Conservation (phyloP, 2,888 invertebrate species). For the Leptopilina drosophilae region DNA sequence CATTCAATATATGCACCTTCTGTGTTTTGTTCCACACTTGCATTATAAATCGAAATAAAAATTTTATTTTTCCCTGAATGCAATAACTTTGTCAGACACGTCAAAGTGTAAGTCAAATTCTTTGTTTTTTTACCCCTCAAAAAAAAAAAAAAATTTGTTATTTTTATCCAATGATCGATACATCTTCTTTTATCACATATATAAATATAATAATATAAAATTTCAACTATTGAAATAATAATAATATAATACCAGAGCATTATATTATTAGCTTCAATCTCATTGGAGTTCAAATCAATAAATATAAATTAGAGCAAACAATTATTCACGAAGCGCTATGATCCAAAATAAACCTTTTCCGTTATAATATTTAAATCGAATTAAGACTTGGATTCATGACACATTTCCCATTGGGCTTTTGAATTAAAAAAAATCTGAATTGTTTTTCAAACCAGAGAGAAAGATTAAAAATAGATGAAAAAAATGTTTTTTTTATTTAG, state of each 20-base stretch:
- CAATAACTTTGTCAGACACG: conserved; percentile 5
- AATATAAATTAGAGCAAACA: no score
- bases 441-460: no score
- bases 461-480: no score
- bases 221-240: no score
- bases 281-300: no score
- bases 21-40: conserved; percentile 5
- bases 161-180: not conserved
- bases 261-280: no score
- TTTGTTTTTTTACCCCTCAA: not conserved
- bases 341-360: no score
- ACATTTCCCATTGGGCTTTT: not conserved
- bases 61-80: conserved; percentile 4
- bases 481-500: no score
- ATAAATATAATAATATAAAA: no score
- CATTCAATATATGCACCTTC: conserved; percentile 14
- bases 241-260: no score
- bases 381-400: not conserved
- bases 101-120: not conserved
- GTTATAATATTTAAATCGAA: not conserved
- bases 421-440: not conserved
- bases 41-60: conserved; percentile 6
- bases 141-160: not conserved
- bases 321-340: no score
- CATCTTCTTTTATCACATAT: not conserved